A percentile compares a stretch with the other conserved stretches of the same genome.
phyloP scores from a whole-genome alignment of 1,140 invertebrate species.

The Batillaria attramentaria region DNA sequence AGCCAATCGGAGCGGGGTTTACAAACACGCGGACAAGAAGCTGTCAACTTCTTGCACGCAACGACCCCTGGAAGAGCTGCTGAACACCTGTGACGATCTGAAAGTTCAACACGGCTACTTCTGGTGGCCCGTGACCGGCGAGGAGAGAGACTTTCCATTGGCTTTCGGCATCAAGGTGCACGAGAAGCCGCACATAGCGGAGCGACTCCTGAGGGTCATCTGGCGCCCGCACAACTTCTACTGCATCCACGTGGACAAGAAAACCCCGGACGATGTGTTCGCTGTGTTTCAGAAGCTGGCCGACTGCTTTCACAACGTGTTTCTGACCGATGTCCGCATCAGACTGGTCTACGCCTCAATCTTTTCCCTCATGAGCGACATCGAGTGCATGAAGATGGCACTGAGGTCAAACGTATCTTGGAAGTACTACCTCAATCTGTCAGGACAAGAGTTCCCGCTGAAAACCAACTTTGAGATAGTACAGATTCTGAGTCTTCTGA shows the following conservation, averaged over 20 bases:
- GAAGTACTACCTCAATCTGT: slow-evolving; percentile 66
- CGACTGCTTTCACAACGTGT: slow-evolving; percentile 59
- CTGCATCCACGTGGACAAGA: slow-evolving; percentile 68
- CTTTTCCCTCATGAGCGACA: slow-evolving; percentile 47
- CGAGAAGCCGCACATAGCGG: slow-evolving; percentile 53
- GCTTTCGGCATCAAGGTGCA: slow-evolving; percentile 63
- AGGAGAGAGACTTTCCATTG: slow-evolving; percentile 59
- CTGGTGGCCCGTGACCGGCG: slow-evolving; percentile 29
- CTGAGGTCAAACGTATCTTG: slow-evolving; percentile 38
- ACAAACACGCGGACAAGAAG: no score
- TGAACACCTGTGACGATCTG: slow-evolving; percentile 44
- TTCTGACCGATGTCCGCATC: slow-evolving; percentile 43
- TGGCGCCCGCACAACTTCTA: slow-evolving; percentile 70
- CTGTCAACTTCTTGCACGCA: no score
- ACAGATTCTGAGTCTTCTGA: background rate
- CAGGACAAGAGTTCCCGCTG: slow-evolving; percentile 66
- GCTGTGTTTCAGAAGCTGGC: slow-evolving; percentile 48
- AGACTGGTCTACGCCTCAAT: slow-evolving; percentile 48
- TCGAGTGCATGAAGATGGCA: slow-evolving; percentile 41
- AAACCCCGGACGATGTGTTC: slow-evolving; percentile 39
- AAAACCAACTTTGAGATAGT: slow-evolving; percentile 64
- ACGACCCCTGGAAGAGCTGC: slow-evolving; percentile 36
- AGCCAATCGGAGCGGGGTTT: no score
- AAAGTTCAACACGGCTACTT: slow-evolving; percentile 41
- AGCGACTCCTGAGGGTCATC: slow-evolving; percentile 63